Base-by-base conservation (phyloP, 2,888 invertebrate species). In the Ditylenchus weischeri region DNA sequence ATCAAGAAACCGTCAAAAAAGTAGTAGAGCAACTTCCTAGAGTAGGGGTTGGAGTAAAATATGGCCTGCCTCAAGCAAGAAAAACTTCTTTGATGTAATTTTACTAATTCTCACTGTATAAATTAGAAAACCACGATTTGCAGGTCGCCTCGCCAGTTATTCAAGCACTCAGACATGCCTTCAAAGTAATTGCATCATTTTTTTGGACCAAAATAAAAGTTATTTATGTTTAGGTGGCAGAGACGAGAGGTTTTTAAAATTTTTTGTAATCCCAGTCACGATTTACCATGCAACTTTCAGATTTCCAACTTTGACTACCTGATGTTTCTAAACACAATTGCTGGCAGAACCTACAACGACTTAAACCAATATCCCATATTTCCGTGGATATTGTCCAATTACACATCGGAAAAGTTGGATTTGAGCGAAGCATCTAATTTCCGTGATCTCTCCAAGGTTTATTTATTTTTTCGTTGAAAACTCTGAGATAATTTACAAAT, bases 301-400 rank as follows among this genome's bases (percentile, higher is more conserved):
- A 96, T 99, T 81, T 94, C 95, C 72, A 99, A 99, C 87, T 99
- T 98, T 86, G 98, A 99, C 86, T 99, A 99, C 85, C 88, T 99
- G 79, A 99, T 99, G 96, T 99, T 98, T 87, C 89, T 99, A 76
- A 99, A 99, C 85, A 99, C 98, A 21, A 95, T 99, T 76, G 96
- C 98, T 70, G 93, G 98, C n/a, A 90, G 98, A 61, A 95, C 95
- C 0, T 99, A 96, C 88, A 98, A 98, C 86, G 98, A 98, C 85
- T 87, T 99, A 83, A 98, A 98, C 85, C 98, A 98, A 86, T 98
- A 98, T 84, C 96, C 96, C 1, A 92, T 98, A 73, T 98, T 98
- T 85, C 98, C 98, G 0, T 99, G 98, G 98, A 93, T 99, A 69
- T 88, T 98, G 65, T 95, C 96, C 74, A 98, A 98, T 86, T 98